A percentile compares a stretch with the other conserved stretches of the same genome.
Conservation (phyloP, 2,797 vertebrate genomes). For the Neosilurus mollespiculum region DNA sequence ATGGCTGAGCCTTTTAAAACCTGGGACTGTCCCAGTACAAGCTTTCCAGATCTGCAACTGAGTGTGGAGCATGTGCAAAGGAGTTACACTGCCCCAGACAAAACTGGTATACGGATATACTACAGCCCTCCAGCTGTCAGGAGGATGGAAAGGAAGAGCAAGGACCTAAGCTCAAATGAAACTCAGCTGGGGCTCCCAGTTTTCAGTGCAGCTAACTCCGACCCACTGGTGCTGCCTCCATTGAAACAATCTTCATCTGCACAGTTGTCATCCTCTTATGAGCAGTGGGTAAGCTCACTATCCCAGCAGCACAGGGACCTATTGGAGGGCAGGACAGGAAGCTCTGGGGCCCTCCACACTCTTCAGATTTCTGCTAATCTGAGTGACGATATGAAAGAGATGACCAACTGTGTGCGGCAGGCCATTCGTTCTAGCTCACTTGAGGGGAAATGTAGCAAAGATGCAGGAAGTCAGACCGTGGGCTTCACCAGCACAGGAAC, state of each 20-base stretch:
- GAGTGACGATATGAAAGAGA: slow-evolving; percentile 99
- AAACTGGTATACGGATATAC: slow-evolving; percentile 95
- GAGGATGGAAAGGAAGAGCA: slow-evolving; percentile 78
- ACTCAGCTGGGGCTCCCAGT: slow-evolving; percentile 75
- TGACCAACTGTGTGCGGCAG: slow-evolving; percentile 96
- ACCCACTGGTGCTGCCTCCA: slow-evolving; percentile 60
- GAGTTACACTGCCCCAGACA: slow-evolving; percentile 93
- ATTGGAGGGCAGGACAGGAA: slow-evolving; percentile 74
- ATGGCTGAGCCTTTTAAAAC: slow-evolving; percentile 72
- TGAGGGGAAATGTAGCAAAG: slow-evolving; percentile 91
- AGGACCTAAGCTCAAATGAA: slow-evolving; percentile 71
- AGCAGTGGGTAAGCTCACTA: slow-evolving; percentile 91
- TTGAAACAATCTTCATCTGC: slow-evolving; percentile 59
- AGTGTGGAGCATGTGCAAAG: slow-evolving; percentile 84
- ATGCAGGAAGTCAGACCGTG: slow-evolving; percentile 81
- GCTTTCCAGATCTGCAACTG: slow-evolving; percentile 69
- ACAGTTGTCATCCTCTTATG: slow-evolving; percentile 77
- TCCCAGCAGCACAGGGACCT: slow-evolving; percentile 88
- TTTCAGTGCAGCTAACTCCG: slow-evolving; percentile 72
- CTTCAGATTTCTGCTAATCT: slow-evolving; percentile 95
- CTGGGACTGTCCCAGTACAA: slow-evolving; percentile 79
- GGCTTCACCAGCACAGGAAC: slow-evolving; percentile 79
- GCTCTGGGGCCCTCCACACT: slow-evolving; percentile 72
- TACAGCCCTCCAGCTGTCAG: slow-evolving; percentile 91
- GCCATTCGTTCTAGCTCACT: slow-evolving; percentile 94